Conservation (phyloP, 2,888 invertebrate genomes). For the Cheilosia soror region DNA sequence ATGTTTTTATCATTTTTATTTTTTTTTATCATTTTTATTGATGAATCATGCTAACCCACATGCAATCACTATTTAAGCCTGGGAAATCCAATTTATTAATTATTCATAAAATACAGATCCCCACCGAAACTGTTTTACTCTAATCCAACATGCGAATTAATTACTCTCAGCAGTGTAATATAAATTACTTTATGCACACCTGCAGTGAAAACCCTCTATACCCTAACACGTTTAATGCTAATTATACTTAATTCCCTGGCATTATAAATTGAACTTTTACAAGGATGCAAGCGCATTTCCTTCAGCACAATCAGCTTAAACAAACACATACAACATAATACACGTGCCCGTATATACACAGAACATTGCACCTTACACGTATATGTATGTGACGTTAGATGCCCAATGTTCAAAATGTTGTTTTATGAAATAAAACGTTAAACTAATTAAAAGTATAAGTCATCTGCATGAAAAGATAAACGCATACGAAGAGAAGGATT, state of each 20-base stretch:
- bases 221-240: slow-evolving; percentile 69
- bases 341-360: not conserved
- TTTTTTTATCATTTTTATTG: not conserved
- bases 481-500: not conserved
- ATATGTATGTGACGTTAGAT: not conserved
- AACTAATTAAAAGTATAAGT: slow-evolving; percentile 57
- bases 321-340: slow-evolving; percentile 5
- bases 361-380: not conserved
- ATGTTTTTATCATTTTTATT: not conserved
- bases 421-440: slow-evolving; percentile 54
- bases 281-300: slow-evolving; percentile 61
- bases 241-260: slow-evolving; percentile 71
- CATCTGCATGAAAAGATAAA: slow-evolving; percentile 38
- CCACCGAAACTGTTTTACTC: slow-evolving; percentile 23
- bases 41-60: slow-evolving; percentile 29
- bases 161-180: slow-evolving; percentile 73
- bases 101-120: slow-evolving; percentile 40
- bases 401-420: slow-evolving; percentile 58
- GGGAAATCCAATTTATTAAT: slow-evolving; percentile 44
- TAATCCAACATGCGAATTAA: slow-evolving; percentile 70
- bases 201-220: slow-evolving; percentile 65
- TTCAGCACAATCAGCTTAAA: slow-evolving; percentile 57
- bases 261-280: slow-evolving; percentile 70
- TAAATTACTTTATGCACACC: slow-evolving; percentile 74
- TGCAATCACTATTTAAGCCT: not conserved